Conservation (phyloP, 2,888 invertebrate genomes). For the Xanthostigma xanthostigma region DNA sequence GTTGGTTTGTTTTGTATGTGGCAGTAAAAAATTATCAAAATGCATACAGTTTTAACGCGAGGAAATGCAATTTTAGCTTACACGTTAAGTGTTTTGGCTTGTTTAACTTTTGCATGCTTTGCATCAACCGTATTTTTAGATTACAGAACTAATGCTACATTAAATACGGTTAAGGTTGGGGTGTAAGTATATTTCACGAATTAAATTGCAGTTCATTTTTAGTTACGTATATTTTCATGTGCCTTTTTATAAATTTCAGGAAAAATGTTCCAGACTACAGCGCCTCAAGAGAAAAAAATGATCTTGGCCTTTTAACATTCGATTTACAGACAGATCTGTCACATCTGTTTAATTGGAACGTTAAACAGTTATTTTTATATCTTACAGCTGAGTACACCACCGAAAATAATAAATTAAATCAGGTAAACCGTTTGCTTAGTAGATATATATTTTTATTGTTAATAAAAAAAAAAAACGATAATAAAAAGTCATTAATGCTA, state of each 20-base stretch:
- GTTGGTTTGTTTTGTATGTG: no score
- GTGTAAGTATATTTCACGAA: slow-evolving; percentile 56
- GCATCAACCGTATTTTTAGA: slow-evolving; percentile 86
- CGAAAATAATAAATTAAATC: slow-evolving; percentile 70
- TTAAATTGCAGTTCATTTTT: neutral
- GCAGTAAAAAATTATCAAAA: slow-evolving; percentile 24
- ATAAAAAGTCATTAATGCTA: no score
- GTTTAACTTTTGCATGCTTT: slow-evolving; percentile 90
- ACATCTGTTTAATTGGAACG: slow-evolving; percentile 96
- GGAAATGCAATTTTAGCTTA: slow-evolving; percentile 95
- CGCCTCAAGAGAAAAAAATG: slow-evolving; percentile 83
- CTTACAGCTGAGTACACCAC: slow-evolving; percentile 93
- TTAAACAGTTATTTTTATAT: slow-evolving; percentile 93
- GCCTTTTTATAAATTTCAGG: slow-evolving; percentile 35
- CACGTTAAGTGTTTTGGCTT: slow-evolving; percentile 86
- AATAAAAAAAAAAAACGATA: no score
- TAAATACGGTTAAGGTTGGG: slow-evolving; percentile 82
- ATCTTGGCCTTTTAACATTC: slow-evolving; percentile 89
- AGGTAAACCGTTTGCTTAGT: no score
- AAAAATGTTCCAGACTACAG: slow-evolving; percentile 95
- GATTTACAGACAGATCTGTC: slow-evolving; percentile 87
- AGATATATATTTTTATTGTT: no score
- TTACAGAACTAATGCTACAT: slow-evolving; percentile 68
- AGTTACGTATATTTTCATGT: neutral
- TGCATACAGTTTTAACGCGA: slow-evolving; percentile 81